Percentiles rank a stretch among this genome's conserved stretches.
These are phyloP conservation scores for Ictalurus furcatus DNA, from an alignment of 2,113 vertebrate genomes.

Conservation along the genomic window DNA sequence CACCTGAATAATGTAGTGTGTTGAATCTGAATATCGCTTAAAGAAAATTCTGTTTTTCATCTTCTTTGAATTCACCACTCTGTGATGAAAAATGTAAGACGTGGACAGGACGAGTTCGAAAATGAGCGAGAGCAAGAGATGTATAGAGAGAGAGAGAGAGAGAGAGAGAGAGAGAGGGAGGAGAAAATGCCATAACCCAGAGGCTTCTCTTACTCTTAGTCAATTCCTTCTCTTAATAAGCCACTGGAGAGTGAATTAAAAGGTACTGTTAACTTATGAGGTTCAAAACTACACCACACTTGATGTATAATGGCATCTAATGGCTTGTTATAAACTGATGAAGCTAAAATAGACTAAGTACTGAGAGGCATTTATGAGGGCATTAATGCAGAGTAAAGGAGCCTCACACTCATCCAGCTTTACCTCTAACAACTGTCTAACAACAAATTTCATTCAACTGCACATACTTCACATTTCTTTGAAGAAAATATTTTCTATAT, in stretches of 20 bases:
- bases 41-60: constrained; percentile 24
- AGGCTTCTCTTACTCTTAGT: constrained; percentile 48
- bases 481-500: background rate
- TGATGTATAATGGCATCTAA: constrained; percentile 56
- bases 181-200: constrained; percentile 36
- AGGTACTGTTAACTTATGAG: constrained; percentile 53
- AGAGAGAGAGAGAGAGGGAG: constrained; percentile 30
- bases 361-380: constrained; percentile 47
- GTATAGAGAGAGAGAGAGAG: background rate
- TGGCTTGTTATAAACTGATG: constrained; percentile 59
- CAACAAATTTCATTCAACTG: background rate
- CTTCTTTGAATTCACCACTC: constrained; percentile 18
- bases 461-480: background rate
- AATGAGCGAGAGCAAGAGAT: background rate
- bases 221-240: constrained; percentile 56
- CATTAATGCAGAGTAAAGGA: constrained; percentile 34
- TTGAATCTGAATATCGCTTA: background rate
- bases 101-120: constrained; percentile 11
- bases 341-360: constrained; percentile 48
- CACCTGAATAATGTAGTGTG: constrained; percentile 30
- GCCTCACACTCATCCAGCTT: constrained; percentile 28
- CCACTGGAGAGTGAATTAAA: constrained; percentile 58
- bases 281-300: constrained; percentile 49
- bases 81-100: constrained; percentile 6
- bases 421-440: background rate